Base-by-base conservation (phyloP, 2,797 vertebrate species). In the Parauchenoglanis punctatus region DNA sequence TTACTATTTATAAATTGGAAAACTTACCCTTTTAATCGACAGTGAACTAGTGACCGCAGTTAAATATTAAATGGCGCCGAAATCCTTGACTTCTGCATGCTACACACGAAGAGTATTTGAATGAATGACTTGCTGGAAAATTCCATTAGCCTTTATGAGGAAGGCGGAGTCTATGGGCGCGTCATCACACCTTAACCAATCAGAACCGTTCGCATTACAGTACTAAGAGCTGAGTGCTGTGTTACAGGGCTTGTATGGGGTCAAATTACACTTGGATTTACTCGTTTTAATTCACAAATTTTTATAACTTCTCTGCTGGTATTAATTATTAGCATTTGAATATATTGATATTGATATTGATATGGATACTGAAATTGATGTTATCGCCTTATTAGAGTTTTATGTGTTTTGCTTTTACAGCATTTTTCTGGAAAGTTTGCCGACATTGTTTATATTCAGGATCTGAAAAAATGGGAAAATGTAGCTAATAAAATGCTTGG, bases 71-170 rank as follows among this genome's bases (percentile, higher is more conserved):
- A 70, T 44, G 2, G 61, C 56, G 61, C 70, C 31, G 5, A 80
- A 68, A 15, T 6, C 1, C 20, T 28, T 1, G 0, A 1, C 44
- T 46, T 65, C 59, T 44, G 28, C 0, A 3, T 18, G 4, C 23
- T 15, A 4, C 46, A 25, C n/a, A 12, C n/a, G n/a, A 11, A 17
- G 0, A 1, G 20, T 67, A 18, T 87, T 89, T 67, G 90, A 89
- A 89, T 87, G 89, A 91, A 81, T 63, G 82, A 3, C 5, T 5
- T 4, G 59, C 44, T 94, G 95, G 95, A 96, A 96, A 94, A 92
- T 96, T 96, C 95, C 95, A 94, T 88, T 91, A 61, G 4, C 1
- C 0, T 70, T 91, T 91, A 87, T 49, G 0, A 0, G 0, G 31
- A 18, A n/a, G 85, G 92, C 28, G 49, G 89, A 83, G 3, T 1